Evolutionary conservation across 2,888 invertebrate genomes (phyloP), one percentile per base, ranked within the genome.

Genomic region (Heteropelma amictum): DNA sequence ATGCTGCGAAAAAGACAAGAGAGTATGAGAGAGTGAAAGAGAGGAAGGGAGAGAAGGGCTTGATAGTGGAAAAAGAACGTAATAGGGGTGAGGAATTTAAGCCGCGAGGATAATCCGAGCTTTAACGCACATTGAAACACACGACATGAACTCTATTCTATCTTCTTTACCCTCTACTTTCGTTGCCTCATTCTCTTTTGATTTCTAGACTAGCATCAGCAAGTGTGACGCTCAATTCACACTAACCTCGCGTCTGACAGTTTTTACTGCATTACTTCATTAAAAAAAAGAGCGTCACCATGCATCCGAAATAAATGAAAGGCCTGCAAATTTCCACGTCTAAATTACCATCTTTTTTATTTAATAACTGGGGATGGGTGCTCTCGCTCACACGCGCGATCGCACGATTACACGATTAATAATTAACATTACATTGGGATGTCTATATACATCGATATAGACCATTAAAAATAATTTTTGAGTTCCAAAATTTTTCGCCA

Each of bases 31-130:
- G 12, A 12, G 30, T 33, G 21, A 28, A 23, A 58, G 21, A 40
- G 21, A 61, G 21, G 17, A 19, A 30, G n/a, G 47, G 30, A 8
- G 26, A 14, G 42, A 30, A 42, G 12, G 30, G 23, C 17, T 21
- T 38, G 23, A 23, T 38, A 14, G 35, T 33, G 30, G 40, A 14
- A 14, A 47, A 58, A 40, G 17, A 17, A 60, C n/a, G 38, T 35
- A 45, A 40, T 58, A 64, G 40, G 12, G 70, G 17, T 53, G 58
- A 78, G 77, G 76, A 77, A 70, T 82, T 81, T 81, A 81, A 84
- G 82, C 82, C 80, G 69, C 70, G 67, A 72, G 81, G 84, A 85
- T 85, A 84, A 85, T 85, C 85, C 83, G 73, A 77, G 83, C 80
- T 83, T 83, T 83, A 83, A 83, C 82, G 79, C 75, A 67, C 79